Evolutionary conservation across 2,113 vertebrate species (phyloP).

Genomic region (Bucco capensis): DNA sequence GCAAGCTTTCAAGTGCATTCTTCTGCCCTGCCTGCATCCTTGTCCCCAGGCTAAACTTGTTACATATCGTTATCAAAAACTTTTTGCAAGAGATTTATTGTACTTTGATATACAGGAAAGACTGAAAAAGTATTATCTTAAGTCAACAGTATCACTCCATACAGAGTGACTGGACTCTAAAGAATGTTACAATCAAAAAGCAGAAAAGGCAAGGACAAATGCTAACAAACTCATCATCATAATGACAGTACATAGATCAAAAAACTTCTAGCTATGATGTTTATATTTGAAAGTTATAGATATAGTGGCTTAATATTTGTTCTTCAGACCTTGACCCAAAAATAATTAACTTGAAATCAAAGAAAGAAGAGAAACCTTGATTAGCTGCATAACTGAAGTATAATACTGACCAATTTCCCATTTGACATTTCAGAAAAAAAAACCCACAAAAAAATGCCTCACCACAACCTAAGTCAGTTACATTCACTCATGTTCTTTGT

Average conservation of each 20-base stretch:
- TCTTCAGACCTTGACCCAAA: neutral
- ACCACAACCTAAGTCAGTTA: neutral
- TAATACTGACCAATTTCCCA: neutral
- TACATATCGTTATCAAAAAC: neutral
- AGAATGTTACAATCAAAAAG: neutral
- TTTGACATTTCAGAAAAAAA: neutral
- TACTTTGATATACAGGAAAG: neutral
- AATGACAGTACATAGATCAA: neutral
- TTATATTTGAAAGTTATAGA: neutral
- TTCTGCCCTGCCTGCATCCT: neutral
- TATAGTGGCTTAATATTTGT: neutral
- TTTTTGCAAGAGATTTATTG: neutral
- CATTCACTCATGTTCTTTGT: neutral
- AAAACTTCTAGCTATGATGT: rapidly evolving
- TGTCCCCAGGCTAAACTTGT: neutral
- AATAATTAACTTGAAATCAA: neutral
- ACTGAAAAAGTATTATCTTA: neutral
- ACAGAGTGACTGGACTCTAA: neutral
- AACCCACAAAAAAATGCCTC: too few relatives aligned
- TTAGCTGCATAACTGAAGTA: neutral
- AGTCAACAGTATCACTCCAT: neutral
- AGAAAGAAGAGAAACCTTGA: neutral
- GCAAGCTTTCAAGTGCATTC: neutral
- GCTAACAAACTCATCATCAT: neutral
- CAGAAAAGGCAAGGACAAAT: neutral